A percentile compares a stretch with the other conserved stretches of the same genome.
Conservation (phyloP, 2,888 invertebrate genomes). For the Clitarchus hookeri region DNA sequence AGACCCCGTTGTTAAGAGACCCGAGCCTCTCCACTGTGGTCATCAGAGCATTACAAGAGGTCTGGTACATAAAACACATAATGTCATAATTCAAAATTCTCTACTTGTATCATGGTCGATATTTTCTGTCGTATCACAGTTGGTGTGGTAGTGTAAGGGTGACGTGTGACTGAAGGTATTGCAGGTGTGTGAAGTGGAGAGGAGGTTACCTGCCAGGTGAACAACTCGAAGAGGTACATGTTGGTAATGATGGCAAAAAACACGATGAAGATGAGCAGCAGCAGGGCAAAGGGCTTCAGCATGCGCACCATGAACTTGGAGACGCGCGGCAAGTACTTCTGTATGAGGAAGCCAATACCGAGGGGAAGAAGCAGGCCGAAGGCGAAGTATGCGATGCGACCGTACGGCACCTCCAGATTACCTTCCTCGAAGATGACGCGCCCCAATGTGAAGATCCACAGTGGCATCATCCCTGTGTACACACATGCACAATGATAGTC, state of each 20-base stretch:
- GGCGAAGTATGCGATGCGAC: conserved; percentile 74
- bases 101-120: too few species aligned
- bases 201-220: conserved; percentile 77
- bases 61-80: too few species aligned
- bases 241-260: conserved; percentile 89
- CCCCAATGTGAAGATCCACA: conserved; percentile 90
- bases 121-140: too few species aligned
- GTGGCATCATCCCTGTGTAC: conserved; percentile 77
- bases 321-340: conserved; percentile 69
- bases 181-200: not conserved
- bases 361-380: conserved; percentile 78
- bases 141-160: too few species aligned
- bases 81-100: too few species aligned
- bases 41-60: too few species aligned
- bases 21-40: too few species aligned
- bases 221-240: conserved; percentile 83
- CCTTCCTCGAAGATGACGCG: conserved; percentile 72
- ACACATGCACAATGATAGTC: not conserved
- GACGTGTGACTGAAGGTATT: not conserved
- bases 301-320: conserved; percentile 75
- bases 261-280: conserved; percentile 81
- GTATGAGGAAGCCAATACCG: conserved; percentile 68
- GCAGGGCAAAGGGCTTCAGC: conserved; percentile 81
- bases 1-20: too few species aligned
- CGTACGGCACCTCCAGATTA: conserved; percentile 76